Evolutionary conservation across 1,140 invertebrate genomes (phyloP).

Genomic region (Drosophila cardini): DNA sequence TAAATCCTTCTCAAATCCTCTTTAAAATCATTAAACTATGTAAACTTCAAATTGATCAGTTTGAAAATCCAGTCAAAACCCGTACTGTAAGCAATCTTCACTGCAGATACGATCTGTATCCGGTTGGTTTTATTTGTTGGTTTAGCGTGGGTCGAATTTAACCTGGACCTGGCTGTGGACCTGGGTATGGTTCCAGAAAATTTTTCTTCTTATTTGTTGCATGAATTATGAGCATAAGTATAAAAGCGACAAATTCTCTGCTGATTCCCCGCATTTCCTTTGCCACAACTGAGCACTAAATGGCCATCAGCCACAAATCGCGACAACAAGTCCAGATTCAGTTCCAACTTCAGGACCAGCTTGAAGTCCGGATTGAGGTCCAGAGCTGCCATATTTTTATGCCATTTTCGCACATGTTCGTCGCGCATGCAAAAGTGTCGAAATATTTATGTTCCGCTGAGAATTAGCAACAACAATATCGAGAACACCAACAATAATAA

Average conservation of each 20-base stretch:
- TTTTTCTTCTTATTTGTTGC: constrained; percentile 77
- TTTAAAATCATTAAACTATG: constrained; percentile 24
- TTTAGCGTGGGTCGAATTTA: constrained; percentile 50
- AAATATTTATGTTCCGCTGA: constrained; percentile 77
- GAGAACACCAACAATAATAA: constrained; percentile 45
- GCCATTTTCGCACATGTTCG: constrained; percentile 76
- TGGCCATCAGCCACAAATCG: constrained; percentile 55
- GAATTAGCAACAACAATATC: constrained; percentile 74
- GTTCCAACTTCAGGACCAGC: constrained; percentile 1
- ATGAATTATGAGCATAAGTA: constrained; percentile 80
- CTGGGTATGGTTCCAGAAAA: constrained; percentile 25
- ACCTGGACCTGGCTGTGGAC: constrained; percentile 1
- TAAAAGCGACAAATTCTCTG: constrained; percentile 61
- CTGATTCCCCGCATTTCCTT: background rate
- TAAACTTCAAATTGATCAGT: constrained; percentile 24
- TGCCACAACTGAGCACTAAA: constrained; percentile 51
- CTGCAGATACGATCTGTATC: constrained; percentile 42
- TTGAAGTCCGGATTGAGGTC: constrained; percentile 4
- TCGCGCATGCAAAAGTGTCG: constrained; percentile 80
- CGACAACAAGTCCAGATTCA: constrained; percentile 1
- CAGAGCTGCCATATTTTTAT: constrained; percentile 78
- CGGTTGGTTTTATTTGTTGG: constrained; percentile 18
- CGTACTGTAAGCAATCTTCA: constrained; percentile 14
- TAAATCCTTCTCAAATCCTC: background rate
- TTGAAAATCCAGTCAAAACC: constrained; percentile 14